Evolutionary conservation across 1,140 invertebrate genomes (phyloP).

Genomic region (Dendrolimus kikuchii): DNA sequence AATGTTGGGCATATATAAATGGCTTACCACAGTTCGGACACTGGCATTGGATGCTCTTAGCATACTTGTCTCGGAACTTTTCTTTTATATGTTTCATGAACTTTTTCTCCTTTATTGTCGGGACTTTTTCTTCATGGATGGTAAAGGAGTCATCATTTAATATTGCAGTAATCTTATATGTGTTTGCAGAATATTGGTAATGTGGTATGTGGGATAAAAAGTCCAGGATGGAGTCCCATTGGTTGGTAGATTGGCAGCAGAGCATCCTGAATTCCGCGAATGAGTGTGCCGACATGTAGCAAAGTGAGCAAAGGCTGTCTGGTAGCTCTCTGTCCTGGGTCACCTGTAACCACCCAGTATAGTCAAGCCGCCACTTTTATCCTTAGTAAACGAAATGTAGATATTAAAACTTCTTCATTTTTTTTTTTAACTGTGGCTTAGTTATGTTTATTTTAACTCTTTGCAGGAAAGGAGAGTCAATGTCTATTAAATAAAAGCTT

Average conservation of each 20-base stretch:
- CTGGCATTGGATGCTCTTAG: constrained; percentile 15
- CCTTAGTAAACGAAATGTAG: background rate
- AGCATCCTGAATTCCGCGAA: constrained; percentile 38
- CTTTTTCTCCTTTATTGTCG: constrained; percentile 5
- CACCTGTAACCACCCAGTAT: constrained; percentile 50
- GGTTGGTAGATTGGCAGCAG: constrained; percentile 26
- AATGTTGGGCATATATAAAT: constrained; percentile 31
- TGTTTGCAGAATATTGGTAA: constrained; percentile 8
- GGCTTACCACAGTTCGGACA: constrained; percentile 42
- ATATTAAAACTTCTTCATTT: too few relatives aligned
- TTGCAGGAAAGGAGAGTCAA: too few relatives aligned
- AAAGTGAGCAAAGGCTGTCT: constrained; percentile 33
- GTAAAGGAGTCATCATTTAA: constrained; percentile 26
- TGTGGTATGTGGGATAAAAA: constrained; percentile 27
- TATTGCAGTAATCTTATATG: constrained; percentile 21
- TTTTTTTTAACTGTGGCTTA: too few relatives aligned
- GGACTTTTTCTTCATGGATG: constrained; percentile 16
- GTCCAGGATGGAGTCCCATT: constrained; percentile 33
- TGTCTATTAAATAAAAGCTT: too few relatives aligned
- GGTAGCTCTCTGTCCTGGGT: constrained; percentile 37
- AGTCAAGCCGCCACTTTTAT: constrained; percentile 37
- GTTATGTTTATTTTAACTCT: too few relatives aligned
- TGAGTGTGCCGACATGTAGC: constrained; percentile 28
- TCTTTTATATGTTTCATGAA: constrained; percentile 7
- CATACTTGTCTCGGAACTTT: constrained; percentile 1